These are phyloP conservation scores for Tuberolachnus salignus DNA, from an alignment of 2,888 invertebrate species.

Conservation along the genomic window DNA sequence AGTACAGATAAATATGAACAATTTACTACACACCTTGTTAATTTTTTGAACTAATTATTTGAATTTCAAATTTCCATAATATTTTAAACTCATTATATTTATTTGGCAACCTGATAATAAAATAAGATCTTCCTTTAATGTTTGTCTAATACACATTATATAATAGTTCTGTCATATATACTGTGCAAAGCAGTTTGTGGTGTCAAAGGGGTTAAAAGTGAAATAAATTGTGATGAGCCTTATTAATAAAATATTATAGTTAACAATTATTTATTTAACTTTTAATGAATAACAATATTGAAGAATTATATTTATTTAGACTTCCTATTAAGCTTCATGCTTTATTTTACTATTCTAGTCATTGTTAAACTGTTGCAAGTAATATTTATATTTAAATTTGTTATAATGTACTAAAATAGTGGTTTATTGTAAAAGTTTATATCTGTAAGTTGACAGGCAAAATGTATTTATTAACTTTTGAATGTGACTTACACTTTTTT, in stretches of 20 bases:
- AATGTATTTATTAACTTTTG: constrained; percentile 25
- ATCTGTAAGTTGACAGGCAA: constrained; percentile 6
- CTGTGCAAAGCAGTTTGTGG: neutral
- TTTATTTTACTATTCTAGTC: constrained; percentile 50
- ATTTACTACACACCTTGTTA: neutral
- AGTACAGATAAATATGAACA: neutral
- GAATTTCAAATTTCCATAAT: neutral
- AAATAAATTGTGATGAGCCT: neutral
- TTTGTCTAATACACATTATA: neutral
- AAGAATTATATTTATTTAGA: constrained; percentile 28
- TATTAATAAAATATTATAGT: neutral
- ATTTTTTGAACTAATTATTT: neutral
- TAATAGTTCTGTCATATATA: neutral
- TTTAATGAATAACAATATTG: neutral
- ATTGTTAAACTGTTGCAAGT: constrained; percentile 47
- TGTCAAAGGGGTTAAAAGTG: neutral
- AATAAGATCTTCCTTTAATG: neutral
- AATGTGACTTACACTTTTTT: constrained; percentile 14
- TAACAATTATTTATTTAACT: constrained; percentile 6
- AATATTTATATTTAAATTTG: constrained; percentile 46
- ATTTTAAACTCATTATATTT: constrained; percentile 13
- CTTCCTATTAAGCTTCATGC: constrained; percentile 30
- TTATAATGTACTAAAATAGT: constrained; percentile 38
- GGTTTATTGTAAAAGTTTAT: constrained; percentile 31
- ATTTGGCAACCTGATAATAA: neutral